Evolutionary conservation across 1,140 invertebrate species (phyloP).

Genomic region (Mamestra configurata): DNA sequence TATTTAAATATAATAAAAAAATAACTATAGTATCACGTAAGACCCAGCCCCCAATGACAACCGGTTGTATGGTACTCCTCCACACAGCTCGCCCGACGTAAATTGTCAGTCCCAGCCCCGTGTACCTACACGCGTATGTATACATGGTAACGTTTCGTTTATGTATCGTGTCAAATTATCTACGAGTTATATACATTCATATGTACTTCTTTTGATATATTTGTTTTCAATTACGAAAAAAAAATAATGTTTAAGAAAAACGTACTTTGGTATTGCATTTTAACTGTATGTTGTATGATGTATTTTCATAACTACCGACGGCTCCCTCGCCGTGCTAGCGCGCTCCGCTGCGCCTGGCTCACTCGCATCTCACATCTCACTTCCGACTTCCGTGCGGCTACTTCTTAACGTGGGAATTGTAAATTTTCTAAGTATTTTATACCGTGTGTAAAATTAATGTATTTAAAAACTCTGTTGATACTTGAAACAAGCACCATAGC

Average conservation of each 20-base stretch:
- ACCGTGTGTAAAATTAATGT: conserved; percentile 82
- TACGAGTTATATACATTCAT: conserved; percentile 71
- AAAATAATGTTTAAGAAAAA: conserved; percentile 77
- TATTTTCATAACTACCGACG: conserved; percentile 76
- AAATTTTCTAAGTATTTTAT: conserved; percentile 87
- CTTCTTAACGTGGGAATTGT: conserved; percentile 80
- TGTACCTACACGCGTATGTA: conserved; percentile 45
- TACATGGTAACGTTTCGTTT: conserved; percentile 61
- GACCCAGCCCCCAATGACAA: conserved; percentile 78
- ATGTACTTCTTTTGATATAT: conserved; percentile 82
- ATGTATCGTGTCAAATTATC: conserved; percentile 76
- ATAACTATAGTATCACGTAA: conserved; percentile 85
- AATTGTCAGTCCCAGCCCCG: conserved; percentile 60
- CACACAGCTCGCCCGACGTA: conserved; percentile 56
- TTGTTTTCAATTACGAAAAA: conserved; percentile 79
- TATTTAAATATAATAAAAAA: conserved; percentile 82
- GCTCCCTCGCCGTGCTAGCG: conserved; percentile 70
- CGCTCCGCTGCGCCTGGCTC: conserved; percentile 53
- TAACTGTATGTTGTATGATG: conserved; percentile 82
- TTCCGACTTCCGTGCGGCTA: conserved; percentile 57
- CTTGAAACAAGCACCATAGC: conserved; percentile 71
- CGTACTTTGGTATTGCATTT: conserved; percentile 85
- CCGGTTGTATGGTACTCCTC: conserved; percentile 66
- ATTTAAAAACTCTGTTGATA: conserved; percentile 75
- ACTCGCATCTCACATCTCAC: neutral